Conservation (phyloP, 2,888 invertebrate genomes). For the Heliconius charithonia region DNA sequence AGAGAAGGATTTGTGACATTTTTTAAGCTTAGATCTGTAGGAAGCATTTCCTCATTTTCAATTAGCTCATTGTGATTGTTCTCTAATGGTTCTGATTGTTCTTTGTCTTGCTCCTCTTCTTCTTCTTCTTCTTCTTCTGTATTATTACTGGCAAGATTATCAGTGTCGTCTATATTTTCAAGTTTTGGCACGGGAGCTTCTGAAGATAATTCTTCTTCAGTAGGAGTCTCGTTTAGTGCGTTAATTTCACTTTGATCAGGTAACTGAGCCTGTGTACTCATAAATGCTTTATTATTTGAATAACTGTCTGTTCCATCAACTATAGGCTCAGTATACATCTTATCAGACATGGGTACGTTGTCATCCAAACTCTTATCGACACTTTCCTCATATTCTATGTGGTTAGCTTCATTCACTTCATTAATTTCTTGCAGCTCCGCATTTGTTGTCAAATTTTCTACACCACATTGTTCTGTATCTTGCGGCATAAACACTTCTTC, state of each 20-base stretch:
- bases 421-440: slow-evolving; percentile 57
- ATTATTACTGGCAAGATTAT: slow-evolving; percentile 41
- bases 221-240: slow-evolving; percentile 53
- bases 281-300: slow-evolving; percentile 55
- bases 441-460: slow-evolving; percentile 60
- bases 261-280: slow-evolving; percentile 56
- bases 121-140: slow-evolving; percentile 44
- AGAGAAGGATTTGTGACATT: slow-evolving; percentile 59
- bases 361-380: slow-evolving; percentile 67
- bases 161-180: slow-evolving; percentile 40
- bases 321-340: slow-evolving; percentile 66
- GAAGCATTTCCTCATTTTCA: slow-evolving; percentile 73
- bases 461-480: slow-evolving; percentile 58
- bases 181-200: slow-evolving; percentile 46
- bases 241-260: slow-evolving; percentile 62
- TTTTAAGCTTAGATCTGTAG: slow-evolving; percentile 84
- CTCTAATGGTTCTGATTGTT: slow-evolving; percentile 29
- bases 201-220: slow-evolving; percentile 47
- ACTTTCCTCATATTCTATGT: slow-evolving; percentile 62
- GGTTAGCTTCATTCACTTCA: slow-evolving; percentile 59
- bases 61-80: slow-evolving; percentile 47
- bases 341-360: slow-evolving; percentile 56
- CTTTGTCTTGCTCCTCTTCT: slow-evolving; percentile 34
- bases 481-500: slow-evolving; percentile 64
- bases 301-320: slow-evolving; percentile 65